These are phyloP conservation scores for fruit fly (Drosophila melanogaster) DNA, from an alignment of 1,140 invertebrate genomes.

Conservation along the genomic window Release_6_plus_ISO1_MT NT_033777.3:19492501-19493000, in stretches of 20 bases:
- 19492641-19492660: no score
- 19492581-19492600: no score
- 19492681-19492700: constrained; percentile 7
- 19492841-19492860: constrained; percentile 10
- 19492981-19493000: constrained; percentile 42
- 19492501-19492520: not conserved
- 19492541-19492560: not conserved
- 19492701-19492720: constrained; percentile 61
- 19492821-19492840: not conserved
- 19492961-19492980: constrained; percentile 17
- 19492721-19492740: constrained; percentile 64
- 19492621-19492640: no score
- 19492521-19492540: no score
- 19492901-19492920: constrained; percentile 64
- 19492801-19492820: constrained; percentile 22
- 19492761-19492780: constrained; percentile 69
- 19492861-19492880: constrained; percentile 50
- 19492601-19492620: not conserved
- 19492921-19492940: constrained; percentile 37
- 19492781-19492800: constrained; percentile 53
- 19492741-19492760: constrained; percentile 59
- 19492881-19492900: constrained; percentile 58
- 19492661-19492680: no score
- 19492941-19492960: constrained; percentile 43
- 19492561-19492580: not conserved